Evolutionary conservation across 2,113 vertebrate genomes (phyloP).

Genomic region (Cyprinodon variegatus): DNA sequence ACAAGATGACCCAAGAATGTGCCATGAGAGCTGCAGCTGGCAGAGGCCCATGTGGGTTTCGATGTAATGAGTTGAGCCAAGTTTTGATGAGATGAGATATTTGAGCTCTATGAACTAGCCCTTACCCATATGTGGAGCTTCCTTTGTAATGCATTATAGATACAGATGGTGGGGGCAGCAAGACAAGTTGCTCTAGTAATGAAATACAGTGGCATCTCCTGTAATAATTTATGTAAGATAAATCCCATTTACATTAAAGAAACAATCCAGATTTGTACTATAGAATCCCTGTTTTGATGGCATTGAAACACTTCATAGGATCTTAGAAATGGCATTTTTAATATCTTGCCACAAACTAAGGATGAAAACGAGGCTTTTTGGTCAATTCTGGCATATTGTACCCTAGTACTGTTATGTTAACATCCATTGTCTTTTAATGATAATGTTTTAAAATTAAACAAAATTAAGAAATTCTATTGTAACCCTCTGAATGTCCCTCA

Average conservation of each 20-base stretch:
- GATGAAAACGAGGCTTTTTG: no score
- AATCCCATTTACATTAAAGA: conserved; percentile 35
- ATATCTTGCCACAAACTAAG: no score
- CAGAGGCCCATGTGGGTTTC: conserved; percentile 46
- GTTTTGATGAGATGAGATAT: conserved; percentile 61
- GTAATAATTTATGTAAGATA: conserved; percentile 62
- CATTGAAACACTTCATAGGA: no score
- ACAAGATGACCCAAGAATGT: conserved; percentile 29
- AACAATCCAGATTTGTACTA: conserved; percentile 26
- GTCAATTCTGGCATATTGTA: no score
- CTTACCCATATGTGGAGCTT: conserved; percentile 49
- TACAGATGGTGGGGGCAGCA: conserved; percentile 49
- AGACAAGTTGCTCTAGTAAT: conserved; percentile 51
- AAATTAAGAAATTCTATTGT: neutral
- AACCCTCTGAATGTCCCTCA: no score
- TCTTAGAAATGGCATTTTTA: no score
- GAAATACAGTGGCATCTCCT: conserved; percentile 60
- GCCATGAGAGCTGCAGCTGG: conserved; percentile 67
- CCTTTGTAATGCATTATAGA: conserved; percentile 67
- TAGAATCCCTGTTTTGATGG: conserved; percentile 5
- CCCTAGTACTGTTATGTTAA: no score
- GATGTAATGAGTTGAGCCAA: conserved; percentile 43
- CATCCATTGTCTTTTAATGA: no score
- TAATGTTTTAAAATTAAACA: no score
- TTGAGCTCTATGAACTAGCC: conserved; percentile 58